Conservation (phyloP, 2,888 invertebrate genomes). For the Habroteleia sp. region DNA sequence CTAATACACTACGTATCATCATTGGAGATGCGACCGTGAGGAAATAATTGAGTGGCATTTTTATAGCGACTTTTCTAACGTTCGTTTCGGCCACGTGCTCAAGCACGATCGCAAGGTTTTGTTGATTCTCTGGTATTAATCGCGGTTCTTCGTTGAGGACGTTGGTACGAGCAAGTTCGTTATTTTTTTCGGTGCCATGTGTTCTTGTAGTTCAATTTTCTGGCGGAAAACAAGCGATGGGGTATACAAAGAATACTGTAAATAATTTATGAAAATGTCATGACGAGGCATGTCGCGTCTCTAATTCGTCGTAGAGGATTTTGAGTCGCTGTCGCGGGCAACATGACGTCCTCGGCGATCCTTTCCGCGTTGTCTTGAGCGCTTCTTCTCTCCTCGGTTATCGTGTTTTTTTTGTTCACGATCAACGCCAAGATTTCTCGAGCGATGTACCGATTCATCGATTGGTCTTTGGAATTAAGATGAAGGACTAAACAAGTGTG, state of each 20-base stretch:
- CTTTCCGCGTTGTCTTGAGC: conserved; percentile 38
- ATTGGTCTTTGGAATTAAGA: too few relatives aligned
- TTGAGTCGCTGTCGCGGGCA: conserved; percentile 28
- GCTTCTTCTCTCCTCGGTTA: conserved; percentile 42
- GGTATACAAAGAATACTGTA: conserved; percentile 25
- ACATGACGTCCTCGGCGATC: conserved; percentile 40
- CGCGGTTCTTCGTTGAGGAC: conserved; percentile 33
- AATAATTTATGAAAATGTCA: conserved; percentile 53
- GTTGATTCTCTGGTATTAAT: conserved; percentile 19
- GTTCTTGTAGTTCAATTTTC: conserved; percentile 34
- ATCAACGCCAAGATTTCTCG: conserved; percentile 46
- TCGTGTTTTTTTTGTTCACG: conserved; percentile 38
- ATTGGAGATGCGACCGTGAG: conserved; percentile 57
- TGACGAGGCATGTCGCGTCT: conserved; percentile 57
- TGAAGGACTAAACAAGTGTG: conserved; percentile 60
- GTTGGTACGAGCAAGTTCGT: not conserved
- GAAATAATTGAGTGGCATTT: conserved; percentile 50
- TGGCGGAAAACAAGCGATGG: not conserved
- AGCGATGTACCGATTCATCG: too few relatives aligned
- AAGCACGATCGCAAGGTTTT: conserved; percentile 10
- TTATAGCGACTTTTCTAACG: conserved; percentile 56
- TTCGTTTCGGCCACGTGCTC: conserved; percentile 37
- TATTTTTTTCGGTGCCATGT: conserved; percentile 62
- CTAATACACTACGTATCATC: conserved; percentile 41
- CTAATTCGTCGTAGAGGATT: conserved; percentile 44